Evolutionary conservation across 2,888 invertebrate species (phyloP), one percentile per base, ranked within the genome.

Genomic region (Boloria euphrosyne): DNA sequence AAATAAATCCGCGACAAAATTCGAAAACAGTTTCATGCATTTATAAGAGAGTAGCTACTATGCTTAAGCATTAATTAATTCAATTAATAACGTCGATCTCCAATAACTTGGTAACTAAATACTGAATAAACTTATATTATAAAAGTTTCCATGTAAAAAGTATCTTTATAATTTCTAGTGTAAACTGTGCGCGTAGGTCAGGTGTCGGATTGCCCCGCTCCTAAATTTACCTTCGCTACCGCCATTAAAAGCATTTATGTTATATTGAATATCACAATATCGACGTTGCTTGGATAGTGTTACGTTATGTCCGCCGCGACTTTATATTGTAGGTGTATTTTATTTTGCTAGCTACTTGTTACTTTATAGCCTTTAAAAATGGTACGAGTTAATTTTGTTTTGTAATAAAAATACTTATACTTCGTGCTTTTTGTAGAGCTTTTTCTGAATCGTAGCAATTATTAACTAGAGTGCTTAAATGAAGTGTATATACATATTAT

Each of bases 221-320:
- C 90, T 91, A 91, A 90, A 90, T 91, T 90, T 91, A 90, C 90
- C 89, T 90, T 89, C 80, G 84, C 87, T 86, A 81, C 86, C 81
- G 87, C 87, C 90, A 88, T 89, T 90, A 90, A 90, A 90, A 90
- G 90, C 90, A 85, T 90, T 90, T 87, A 87, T 85, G 86, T 85
- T 86, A 84, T 87, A 89, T 87, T 86, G 84, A 84, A 84, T 90
- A 86, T 86, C 89, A 83, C 81, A 83, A 84, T 85, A 85, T 87
- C 81, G 86, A 85, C 82, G 81, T 78, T 77, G 75, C 71, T 66
- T 71, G 75, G 76, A 64, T 73, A 52, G 59, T 55, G 66, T 73
- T 74, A 67, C 70, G 49, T 65, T 62, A 47, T 65, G 57, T 44
- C 54, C 61, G 57, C 14, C 17, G 52, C n/a, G 64, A 46, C 18